phyloP scores from a whole-genome alignment of 2,888 invertebrate genomes.

The Drosophila cracens region DNA sequence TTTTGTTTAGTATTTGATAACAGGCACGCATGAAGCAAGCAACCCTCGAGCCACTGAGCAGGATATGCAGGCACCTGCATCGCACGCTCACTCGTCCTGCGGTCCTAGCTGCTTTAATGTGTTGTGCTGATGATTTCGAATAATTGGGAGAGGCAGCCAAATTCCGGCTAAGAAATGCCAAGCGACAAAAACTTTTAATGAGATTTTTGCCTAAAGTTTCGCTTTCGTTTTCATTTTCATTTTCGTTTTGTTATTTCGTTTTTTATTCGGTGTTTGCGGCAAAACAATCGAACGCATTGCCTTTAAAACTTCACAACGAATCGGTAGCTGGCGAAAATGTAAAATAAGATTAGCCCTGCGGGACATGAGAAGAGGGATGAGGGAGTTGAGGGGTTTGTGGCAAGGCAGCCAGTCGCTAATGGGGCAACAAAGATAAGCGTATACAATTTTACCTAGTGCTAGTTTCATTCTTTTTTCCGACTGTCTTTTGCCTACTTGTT shows the following conservation, averaged over 20 bases:
- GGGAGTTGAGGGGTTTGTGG: background rate
- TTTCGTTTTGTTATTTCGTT: slow-evolving; percentile 26
- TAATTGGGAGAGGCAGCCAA: slow-evolving; percentile 51
- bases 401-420: slow-evolving; percentile 23
- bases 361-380: background rate
- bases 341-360: slow-evolving; percentile 62
- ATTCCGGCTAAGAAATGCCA: slow-evolving; percentile 47
- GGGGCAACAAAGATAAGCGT: slow-evolving; percentile 68
- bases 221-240: slow-evolving; percentile 12
- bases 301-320: slow-evolving; percentile 32
- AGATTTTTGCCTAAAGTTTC: slow-evolving; percentile 57
- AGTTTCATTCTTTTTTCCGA: slow-evolving; percentile 28
- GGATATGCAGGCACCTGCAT: slow-evolving; percentile 46
- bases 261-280: slow-evolving; percentile 17
- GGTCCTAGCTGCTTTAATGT: background rate
- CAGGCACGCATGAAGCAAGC: slow-evolving; percentile 28
- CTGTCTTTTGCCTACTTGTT: slow-evolving; percentile 8
- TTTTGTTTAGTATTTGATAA: background rate
- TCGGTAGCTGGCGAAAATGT: slow-evolving; percentile 64
- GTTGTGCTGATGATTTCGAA: slow-evolving; percentile 30
- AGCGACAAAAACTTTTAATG: slow-evolving; percentile 68
- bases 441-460: slow-evolving; percentile 65
- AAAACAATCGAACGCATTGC: slow-evolving; percentile 64
- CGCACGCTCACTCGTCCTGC: background rate
- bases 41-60: slow-evolving; percentile 16